A percentile compares a stretch with the other conserved stretches of the same genome.
Evolutionary conservation across 2,797 vertebrate species (phyloP).

Genomic region (Notolabrus celidotus): DNA sequence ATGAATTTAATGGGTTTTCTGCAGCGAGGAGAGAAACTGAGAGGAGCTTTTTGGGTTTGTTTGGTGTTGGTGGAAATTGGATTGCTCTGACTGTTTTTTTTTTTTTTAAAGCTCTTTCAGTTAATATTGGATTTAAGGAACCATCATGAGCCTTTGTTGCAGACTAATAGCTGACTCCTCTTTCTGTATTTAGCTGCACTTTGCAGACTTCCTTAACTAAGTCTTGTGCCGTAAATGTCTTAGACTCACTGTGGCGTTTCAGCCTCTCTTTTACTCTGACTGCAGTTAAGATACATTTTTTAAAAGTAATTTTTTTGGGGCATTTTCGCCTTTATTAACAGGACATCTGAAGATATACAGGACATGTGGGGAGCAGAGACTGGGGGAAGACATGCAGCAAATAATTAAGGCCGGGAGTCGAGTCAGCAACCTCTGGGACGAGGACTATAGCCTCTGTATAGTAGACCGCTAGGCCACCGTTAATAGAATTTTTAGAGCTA

Average conservation of each 20-base stretch:
- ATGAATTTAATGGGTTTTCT: conserved; percentile 54
- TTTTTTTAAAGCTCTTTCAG: conserved; percentile 55
- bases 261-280: not conserved
- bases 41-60: conserved; percentile 25
- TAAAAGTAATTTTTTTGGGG: no score
- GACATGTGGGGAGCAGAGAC: no score
- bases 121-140: conserved; percentile 52
- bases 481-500: no score
- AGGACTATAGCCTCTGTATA: no score
- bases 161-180: conserved; percentile 6
- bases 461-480: no score
- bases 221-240: conserved; percentile 8
- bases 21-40: conserved; percentile 30
- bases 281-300: no score
- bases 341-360: no score
- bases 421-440: no score
- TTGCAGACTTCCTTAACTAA: conserved; percentile 21
- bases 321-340: no score
- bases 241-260: not conserved
- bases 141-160: conserved; percentile 35
- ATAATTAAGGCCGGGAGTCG: no score
- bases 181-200: conserved; percentile 33
- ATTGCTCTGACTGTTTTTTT: conserved; percentile 58
- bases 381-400: no score
- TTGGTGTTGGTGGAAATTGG: conserved; percentile 50